Base-by-base conservation (phyloP, 2,888 invertebrate genomes). In the Tupiocoris notatus region DNA sequence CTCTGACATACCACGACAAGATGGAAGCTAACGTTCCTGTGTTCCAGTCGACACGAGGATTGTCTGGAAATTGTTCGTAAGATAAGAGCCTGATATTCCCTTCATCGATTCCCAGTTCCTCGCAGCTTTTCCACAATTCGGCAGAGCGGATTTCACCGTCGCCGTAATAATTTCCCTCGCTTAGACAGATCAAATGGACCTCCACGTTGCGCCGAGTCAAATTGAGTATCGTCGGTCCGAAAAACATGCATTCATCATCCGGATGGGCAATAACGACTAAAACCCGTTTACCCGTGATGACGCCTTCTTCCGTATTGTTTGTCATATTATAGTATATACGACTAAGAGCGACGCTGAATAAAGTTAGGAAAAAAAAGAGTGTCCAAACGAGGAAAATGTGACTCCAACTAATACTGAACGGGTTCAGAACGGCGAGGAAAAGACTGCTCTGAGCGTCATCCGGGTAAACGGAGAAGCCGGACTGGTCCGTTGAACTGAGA, bases 241-340 rank as follows among this genome's bases (percentile, higher is more conserved):
- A 99, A 84, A 99, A 99, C 98, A 99, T 98, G 81, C 95, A 95
- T 84, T 99, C 98, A 84, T 99, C 98, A 84, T 99, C 98, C 17
- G 98, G 98, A 86, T 99, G 99, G 21, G 98, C 96, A 61, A 90
- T 93, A 0, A 98, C 90, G 71, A 98, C 84, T 25, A 98, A 85
- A 61, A 95, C 88, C 80, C 93, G 61, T 61, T 63, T 68, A 20
- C 63, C 65, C 23, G 54, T 67, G 7, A 75, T 59, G 17, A 63
- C 7, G 57, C 22, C 65, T 57, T 25, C 39, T 39, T 12, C 56
- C 22, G 25, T 66, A 24, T 20, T 18, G 12, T 39, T 39, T 12
- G 39, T 39, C 39, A 23, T 6, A 20, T 62, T 59, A 23, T 62
- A 63, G 59, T 74, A 39, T 54, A 67, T 23, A 76, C 62, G 39